Base-by-base conservation (phyloP, 2,888 invertebrate species). In the Hesperia comma region DNA sequence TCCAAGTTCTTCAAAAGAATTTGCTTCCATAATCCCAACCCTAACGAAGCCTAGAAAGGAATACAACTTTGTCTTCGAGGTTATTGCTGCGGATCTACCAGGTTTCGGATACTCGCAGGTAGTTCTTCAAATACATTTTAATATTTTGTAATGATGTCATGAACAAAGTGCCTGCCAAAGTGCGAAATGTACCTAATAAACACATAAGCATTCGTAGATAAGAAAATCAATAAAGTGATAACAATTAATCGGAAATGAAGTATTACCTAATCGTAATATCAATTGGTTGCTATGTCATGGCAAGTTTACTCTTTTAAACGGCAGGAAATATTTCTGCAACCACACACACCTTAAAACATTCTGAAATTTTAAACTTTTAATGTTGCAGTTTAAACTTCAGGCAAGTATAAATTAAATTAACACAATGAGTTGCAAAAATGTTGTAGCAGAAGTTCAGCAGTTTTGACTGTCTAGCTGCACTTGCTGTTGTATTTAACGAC, bases 1-100 rank as follows among this genome's bases (percentile, higher is more conserved):
- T 98, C 98, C 98, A 0, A 97, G 97, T 63, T 96, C 96, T 0
- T 93, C 97, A 0, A 95, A 95, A 61, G 97, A 98, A 83, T 97
- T 97, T 79, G 95, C 95, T 75, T 95, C 95, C 74, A 90, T 96
- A 8, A 95, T 97, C 72, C 96, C 96, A 0, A 74, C 94, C 61
- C 79, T 96, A 57, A 95, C 94, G 0, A 91, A 87, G 0, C 93
- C 93, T 0, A 91, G 84, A 55, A 80, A 88, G 0, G 93, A 93
- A 62, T 89, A 88, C 21, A 90, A 95, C 68, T 95, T 95, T 70
- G 94, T 95, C 0, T 96, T 95, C 75, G 96, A 96, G 84, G 92
- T 96, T 64, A 84, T 96, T 8, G 94, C 93, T 1, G 95, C 95
- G 0, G 95, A 95, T 69, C 81, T 96, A 64, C 95, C 95, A 0